These are phyloP conservation scores for Malthinus flaveolus DNA, from an alignment of 2,888 invertebrate species.

Conservation along the genomic window DNA sequence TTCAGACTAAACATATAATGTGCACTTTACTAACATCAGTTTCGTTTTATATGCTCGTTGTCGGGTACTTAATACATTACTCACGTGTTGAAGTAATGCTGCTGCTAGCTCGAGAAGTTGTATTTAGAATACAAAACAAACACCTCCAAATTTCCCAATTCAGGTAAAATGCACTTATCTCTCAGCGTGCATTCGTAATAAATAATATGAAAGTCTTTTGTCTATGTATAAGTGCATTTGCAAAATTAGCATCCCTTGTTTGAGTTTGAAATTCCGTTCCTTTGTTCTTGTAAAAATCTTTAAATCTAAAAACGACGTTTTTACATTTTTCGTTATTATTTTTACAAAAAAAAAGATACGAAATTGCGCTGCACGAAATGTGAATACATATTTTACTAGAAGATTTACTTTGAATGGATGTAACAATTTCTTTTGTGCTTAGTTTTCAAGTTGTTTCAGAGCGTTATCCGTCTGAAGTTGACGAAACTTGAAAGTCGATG, in stretches of 20 bases:
- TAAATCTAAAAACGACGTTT: neutral
- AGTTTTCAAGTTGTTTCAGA: too few species aligned
- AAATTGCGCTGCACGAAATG: slow-evolving; percentile 2
- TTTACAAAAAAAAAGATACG: slow-evolving; percentile 12
- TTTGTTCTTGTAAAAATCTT: neutral
- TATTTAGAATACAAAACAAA: slow-evolving; percentile 28
- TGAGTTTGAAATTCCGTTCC: neutral
- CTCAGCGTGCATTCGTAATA: neutral
- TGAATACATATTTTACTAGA: neutral
- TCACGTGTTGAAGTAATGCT: slow-evolving; percentile 29
- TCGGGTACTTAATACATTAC: slow-evolving; percentile 13
- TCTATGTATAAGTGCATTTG: neutral
- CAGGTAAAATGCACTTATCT: slow-evolving; percentile 2
- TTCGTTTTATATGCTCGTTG: slow-evolving; percentile 6
- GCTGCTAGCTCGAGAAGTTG: slow-evolving; percentile 18
- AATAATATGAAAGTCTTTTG: slow-evolving; percentile 2
- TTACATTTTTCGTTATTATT: slow-evolving; percentile 11
- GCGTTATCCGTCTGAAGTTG: too few species aligned
- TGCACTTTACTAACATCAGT: neutral
- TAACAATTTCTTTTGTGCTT: slow-evolving; percentile 11
- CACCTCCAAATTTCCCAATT: slow-evolving; percentile 7
- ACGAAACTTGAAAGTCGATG: too few species aligned
- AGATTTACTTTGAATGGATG: neutral
- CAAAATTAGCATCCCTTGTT: slow-evolving; percentile 3
- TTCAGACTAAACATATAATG: neutral